phyloP scores from a whole-genome alignment of 2,113 vertebrate genomes.

The Shinisaurus crocodilurus region DNA sequence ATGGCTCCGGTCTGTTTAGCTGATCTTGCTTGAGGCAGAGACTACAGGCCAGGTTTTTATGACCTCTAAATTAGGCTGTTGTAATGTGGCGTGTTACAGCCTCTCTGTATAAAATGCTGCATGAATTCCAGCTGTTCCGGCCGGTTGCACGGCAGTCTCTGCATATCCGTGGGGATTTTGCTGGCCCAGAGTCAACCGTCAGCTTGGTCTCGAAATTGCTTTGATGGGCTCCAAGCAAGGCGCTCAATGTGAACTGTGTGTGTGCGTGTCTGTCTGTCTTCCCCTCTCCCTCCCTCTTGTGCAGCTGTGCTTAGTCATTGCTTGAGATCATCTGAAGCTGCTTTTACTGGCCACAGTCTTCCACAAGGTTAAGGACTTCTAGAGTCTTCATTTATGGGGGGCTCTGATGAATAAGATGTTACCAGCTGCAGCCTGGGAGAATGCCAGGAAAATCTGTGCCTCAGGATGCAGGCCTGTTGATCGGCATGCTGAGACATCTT shows the following conservation, averaged over 20 bases:
- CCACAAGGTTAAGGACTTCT: neutral
- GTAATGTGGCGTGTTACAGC: neutral
- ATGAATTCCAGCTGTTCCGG: neutral
- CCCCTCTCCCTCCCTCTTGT: neutral
- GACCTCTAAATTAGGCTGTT: neutral
- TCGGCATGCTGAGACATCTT: neutral
- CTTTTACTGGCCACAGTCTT: neutral
- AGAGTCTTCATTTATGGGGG: neutral
- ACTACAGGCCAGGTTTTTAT: neutral
- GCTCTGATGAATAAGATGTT: neutral
- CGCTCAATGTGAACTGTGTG: accelerated
- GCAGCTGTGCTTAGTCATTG: conserved; percentile 32
- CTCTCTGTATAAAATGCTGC: neutral
- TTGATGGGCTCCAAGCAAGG: neutral
- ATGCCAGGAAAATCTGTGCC: neutral
- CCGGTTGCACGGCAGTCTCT: accelerated
- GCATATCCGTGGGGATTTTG: neutral
- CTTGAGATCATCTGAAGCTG: neutral
- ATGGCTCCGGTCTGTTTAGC: neutral
- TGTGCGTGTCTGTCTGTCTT: neutral
- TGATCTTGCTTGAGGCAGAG: neutral
- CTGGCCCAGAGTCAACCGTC: neutral
- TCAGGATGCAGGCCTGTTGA: too few relatives aligned
- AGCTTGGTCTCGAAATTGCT: neutral
- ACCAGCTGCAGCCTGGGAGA: accelerated